Evolutionary conservation across 2,888 invertebrate genomes (phyloP), one percentile per base, ranked within the genome.

Genomic region (Apeira syringaria): DNA sequence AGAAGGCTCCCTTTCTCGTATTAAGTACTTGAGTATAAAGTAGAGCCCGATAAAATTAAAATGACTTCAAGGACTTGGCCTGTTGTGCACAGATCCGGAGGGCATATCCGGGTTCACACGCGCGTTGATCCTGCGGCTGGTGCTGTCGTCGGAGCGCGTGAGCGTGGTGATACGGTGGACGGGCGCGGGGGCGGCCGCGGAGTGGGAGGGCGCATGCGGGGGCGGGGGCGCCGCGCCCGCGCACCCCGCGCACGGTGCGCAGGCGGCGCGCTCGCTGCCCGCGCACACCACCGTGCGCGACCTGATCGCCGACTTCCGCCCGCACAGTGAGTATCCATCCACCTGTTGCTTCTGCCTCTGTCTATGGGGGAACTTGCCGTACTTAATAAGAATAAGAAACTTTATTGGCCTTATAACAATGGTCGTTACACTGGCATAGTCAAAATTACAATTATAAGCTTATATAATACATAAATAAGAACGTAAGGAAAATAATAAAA

Each of bases 71-170:
- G n/a, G n/a, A n/a, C n/a, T n/a, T n/a, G n/a, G n/a, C n/a, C n/a
- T n/a, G n/a, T n/a, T n/a, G n/a, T 15, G 15, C 3, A 15, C 15
- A 78, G 80, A 79, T 36, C 68, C 77, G 1, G 79, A 74, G 29
- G 94, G 94, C 6, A 95, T 98, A 67, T 95, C 96, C 0, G 97
- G 97, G 4, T 98, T 98, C 84, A 95, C 97, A 25, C 92, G 98
- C 15, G 93, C 97, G 36, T 86, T 98, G 43, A 94, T 98, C 53
- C 88, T 98, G 37, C 97, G 98, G 66, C 91, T 98, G 40, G 87
- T 98, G 51, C 85, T 98, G 50, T 97, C 97, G 66, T 95, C 95
- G 66, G 97, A 97, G 82, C 95, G 95, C 61, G 93, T 96, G 48
- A 91, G 94, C 12, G 94, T 97, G 12, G 94, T 94, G 57, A 92